These are phyloP conservation scores for Muscicapa comitata DNA, from an alignment of 2,797 vertebrate genomes.

Conservation along the genomic window DNA sequence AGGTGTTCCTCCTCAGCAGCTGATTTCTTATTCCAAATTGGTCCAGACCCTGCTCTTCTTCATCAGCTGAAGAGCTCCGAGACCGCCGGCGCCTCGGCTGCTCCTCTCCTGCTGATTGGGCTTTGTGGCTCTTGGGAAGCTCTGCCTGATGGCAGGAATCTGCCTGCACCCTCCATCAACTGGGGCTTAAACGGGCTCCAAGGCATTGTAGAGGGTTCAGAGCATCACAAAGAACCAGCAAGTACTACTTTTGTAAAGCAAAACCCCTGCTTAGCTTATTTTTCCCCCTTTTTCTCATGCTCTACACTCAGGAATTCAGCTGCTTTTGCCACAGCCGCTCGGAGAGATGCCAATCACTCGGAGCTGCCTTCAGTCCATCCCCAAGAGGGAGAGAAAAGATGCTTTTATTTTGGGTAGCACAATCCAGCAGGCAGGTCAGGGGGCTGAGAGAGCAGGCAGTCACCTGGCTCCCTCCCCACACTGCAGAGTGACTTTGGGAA, in stretches of 20 bases:
- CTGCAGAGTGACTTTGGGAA: not conserved
- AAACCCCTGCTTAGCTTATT: not conserved
- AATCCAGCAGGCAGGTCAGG: not conserved
- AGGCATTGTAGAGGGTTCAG: not conserved
- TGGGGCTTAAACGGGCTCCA: not conserved
- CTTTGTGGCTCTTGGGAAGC: conserved; percentile 56
- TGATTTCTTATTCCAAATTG: conserved; percentile 61
- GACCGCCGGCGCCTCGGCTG: conserved; percentile 23
- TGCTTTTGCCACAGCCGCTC: rapidly evolving
- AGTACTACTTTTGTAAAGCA: not conserved
- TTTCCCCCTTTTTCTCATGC: rapidly evolving
- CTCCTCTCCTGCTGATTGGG: conserved; percentile 74
- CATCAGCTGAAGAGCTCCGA: conserved; percentile 67
- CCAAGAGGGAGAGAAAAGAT: not conserved
- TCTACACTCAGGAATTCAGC: not conserved
- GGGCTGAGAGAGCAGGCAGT: not conserved
- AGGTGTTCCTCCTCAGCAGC: not conserved
- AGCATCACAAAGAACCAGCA: not conserved
- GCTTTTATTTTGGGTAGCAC: rapidly evolving
- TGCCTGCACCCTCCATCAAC: conserved; percentile 43
- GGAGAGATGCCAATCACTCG: not conserved
- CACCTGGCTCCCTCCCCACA: not conserved
- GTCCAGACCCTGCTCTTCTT: conserved; percentile 46
- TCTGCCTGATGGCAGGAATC: conserved; percentile 59
- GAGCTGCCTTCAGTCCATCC: not conserved